A percentile compares a stretch with the other conserved stretches of the same genome.
Evolutionary conservation across 2,113 vertebrate species (phyloP).

Genomic region (Ellobius talpinus): DNA sequence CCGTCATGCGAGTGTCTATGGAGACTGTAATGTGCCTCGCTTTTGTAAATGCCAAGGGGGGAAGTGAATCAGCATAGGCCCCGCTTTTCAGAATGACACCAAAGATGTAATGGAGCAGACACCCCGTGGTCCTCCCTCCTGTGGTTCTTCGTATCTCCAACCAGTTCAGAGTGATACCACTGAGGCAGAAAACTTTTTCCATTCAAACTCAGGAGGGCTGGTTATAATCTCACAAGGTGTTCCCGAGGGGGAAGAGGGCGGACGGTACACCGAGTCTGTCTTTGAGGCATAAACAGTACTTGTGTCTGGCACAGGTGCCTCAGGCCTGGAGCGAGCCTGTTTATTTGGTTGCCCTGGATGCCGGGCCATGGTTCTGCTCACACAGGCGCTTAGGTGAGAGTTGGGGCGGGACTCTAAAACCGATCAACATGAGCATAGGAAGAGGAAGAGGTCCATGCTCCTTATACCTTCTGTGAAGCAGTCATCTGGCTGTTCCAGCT

Average conservation of each 20-base stretch:
- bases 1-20: background rate
- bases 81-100: background rate
- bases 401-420: background rate
- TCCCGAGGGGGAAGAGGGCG: rapidly evolving
- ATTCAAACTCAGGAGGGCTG: background rate
- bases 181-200: background rate
- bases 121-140: background rate
- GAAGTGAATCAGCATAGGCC: background rate
- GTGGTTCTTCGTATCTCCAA: background rate
- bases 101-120: background rate
- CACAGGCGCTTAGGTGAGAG: background rate
- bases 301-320: background rate
- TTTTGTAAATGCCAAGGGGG: background rate
- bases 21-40: background rate
- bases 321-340: no score
- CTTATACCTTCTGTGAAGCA: slow-evolving; percentile 94
- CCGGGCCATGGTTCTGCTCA: background rate
- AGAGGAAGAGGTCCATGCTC: background rate
- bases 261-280: background rate
- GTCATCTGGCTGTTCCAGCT: slow-evolving; percentile 91
- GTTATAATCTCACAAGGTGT: background rate
- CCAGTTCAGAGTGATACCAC: background rate
- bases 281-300: rapidly evolving
- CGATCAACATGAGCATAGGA: rapidly evolving
- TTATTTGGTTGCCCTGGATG: background rate